A percentile compares a stretch with the other conserved stretches of the same genome.
phyloP scores from a whole-genome alignment of 2,797 vertebrate species.

The Melanotaenia pygmaea region DNA sequence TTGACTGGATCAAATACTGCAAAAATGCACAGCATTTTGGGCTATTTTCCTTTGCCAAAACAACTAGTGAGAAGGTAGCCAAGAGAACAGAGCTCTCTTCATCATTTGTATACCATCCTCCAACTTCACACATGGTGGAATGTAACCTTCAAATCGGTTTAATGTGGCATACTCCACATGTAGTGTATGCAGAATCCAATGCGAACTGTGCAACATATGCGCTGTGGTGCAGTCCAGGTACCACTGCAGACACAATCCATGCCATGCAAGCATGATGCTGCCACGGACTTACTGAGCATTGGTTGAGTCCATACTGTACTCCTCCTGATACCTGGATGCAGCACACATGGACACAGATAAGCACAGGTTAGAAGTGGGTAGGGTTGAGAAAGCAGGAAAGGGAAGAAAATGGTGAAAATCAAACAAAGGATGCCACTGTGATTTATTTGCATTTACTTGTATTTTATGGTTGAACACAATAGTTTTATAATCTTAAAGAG shows the following conservation, averaged over 20 bases:
- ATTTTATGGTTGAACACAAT: conserved; percentile 28
- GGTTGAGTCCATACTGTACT: conserved; percentile 89
- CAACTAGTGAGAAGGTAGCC: conserved; percentile 72
- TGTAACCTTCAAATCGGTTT: conserved; percentile 1
- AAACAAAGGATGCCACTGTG: conserved; percentile 39
- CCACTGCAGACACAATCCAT: conserved; percentile 68
- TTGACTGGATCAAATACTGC: conserved; percentile 23
- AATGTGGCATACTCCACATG: conserved; percentile 13
- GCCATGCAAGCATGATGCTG: conserved; percentile 81
- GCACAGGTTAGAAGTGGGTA: conserved; percentile 65
- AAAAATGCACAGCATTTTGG: neutral
- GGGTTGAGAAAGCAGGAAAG: conserved; percentile 26
- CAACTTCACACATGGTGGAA: conserved; percentile 10
- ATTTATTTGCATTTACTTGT: conserved; percentile 37
- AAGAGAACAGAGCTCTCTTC: conserved; percentile 7
- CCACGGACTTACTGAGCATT: conserved; percentile 86
- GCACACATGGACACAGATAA: conserved; percentile 77
- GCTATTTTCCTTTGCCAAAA: conserved; percentile 29
- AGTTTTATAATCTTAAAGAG: conserved; percentile 14
- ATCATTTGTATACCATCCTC: conserved; percentile 14
- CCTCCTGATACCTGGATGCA: conserved; percentile 84
- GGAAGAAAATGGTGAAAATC: conserved; percentile 31
- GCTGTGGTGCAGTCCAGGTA: conserved; percentile 42
- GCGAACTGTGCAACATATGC: conserved; percentile 24
- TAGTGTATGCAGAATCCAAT: conserved; percentile 14